Conservation (phyloP, 2,888 invertebrate species). For the Graphium colonna region DNA sequence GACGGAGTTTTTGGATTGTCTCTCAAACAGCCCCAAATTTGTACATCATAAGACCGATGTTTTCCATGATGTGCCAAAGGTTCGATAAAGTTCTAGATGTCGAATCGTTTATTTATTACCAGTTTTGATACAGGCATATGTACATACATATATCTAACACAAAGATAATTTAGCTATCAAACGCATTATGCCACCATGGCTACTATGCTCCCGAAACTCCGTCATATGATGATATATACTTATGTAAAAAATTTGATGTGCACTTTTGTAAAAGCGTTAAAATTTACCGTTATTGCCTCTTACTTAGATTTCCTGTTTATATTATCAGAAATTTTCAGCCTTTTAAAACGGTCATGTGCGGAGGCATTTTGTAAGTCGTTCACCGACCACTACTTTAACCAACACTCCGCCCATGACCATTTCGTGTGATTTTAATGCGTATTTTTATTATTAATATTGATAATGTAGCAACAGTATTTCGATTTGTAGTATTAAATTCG, state of each 20-base stretch:
- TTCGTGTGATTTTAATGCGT: conserved; percentile 66
- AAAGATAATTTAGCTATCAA: no score
- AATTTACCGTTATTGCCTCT: conserved; percentile 47
- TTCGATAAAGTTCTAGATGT: conserved; percentile 26
- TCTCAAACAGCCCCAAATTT: background rate
- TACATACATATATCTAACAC: no score
- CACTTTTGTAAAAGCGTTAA: conserved; percentile 53
- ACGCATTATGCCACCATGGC: no score
- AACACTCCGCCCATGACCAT: conserved; percentile 45
- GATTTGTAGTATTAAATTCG: conserved; percentile 71
- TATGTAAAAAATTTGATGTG: conserved; percentile 40
- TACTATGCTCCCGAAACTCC: conserved; percentile 26
- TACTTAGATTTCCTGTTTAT: conserved; percentile 44
- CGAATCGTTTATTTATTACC: conserved; percentile 25
- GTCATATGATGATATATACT: conserved; percentile 27
- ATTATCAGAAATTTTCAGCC: conserved; percentile 56
- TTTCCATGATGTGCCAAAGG: conserved; percentile 19
- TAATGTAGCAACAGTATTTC: conserved; percentile 69
- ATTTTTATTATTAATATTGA: conserved; percentile 61
- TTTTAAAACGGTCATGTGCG: conserved; percentile 12
- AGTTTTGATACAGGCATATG: background rate
- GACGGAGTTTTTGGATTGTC: conserved; percentile 36
- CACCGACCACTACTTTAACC: background rate
- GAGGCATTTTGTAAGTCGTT: background rate
- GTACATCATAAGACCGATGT: no score